Base-by-base conservation (phyloP, 2,888 invertebrate species). In the Theretra japonica region DNA sequence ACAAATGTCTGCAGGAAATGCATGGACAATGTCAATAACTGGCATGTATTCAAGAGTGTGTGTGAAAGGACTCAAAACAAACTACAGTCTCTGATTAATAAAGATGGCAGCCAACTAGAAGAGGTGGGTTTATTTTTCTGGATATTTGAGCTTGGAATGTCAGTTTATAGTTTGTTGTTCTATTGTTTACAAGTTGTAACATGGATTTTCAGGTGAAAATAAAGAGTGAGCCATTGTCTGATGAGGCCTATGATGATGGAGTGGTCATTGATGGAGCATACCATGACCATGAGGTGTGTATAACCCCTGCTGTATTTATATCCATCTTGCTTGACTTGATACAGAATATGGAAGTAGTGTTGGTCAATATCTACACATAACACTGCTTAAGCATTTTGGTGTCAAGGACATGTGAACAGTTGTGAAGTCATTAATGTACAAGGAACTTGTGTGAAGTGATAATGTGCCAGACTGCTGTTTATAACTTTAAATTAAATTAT, bases 61-160 rank as follows among this genome's bases (percentile, higher is more conserved):
- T 97, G 96, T 89, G 93, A 95, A 79, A 95, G 94, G 83, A 95
- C 96, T 77, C 96, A 97, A 92, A 94, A 93, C 83, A 96, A 96
- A 88, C 90, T 96, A 80, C 93, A 93, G 82, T 92, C 95, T 88
- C 95, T 96, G 94, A 85, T 95, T 80, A 91, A 91, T 84, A 94
- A 91, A 87, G 93, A 94, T 87, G 91, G 90, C 87, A 91, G 88
- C 93, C 94, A 90, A 90, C 93, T 93, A 90, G 94, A 94, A 93
- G 92, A 92, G 93, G 94, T 93, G 83, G 87, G 89, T 87, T 85
- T 85, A 72, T 78, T 81, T 81, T 85, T 82, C 88, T 88, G 77
- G 86, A 82, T 83, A 80, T 87, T 90, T 88, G 77, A 87, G 83
- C 86, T 88, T 89, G 82, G 84, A 88, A 87, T 89, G 88, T 88